These are phyloP conservation scores for Prionchulus punctatus DNA, from an alignment of 2,888 invertebrate species.

Conservation along the genomic window DNA sequence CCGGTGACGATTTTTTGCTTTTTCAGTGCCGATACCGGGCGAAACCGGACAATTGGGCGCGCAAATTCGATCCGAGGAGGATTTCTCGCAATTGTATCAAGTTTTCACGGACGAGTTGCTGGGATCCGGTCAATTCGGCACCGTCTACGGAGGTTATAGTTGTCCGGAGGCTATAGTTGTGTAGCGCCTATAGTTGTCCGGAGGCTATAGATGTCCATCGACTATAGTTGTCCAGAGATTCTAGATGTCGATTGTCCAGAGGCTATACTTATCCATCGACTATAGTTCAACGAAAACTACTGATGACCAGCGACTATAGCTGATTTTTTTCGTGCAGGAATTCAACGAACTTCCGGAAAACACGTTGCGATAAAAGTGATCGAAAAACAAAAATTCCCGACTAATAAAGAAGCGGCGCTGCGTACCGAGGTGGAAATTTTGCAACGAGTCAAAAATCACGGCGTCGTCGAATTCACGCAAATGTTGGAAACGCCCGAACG, in stretches of 20 bases:
- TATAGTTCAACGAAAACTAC: too few species aligned
- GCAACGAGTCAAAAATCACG: constrained; percentile 39
- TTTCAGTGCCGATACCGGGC: constrained; percentile 13
- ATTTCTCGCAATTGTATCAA: constrained; percentile 89
- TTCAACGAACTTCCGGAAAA: constrained; percentile 57
- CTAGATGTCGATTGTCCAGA: too few species aligned
- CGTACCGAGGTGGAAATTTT: constrained; percentile 96
- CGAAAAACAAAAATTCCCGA: constrained; percentile 91
- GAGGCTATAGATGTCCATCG: too few species aligned
- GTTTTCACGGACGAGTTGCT: constrained; percentile 91
- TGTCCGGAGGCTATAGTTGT: too few species aligned
- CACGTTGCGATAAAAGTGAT: constrained; percentile 93
- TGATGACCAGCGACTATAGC: too few species aligned
- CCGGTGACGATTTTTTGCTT: background rate
- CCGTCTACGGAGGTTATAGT: constrained; percentile 76
- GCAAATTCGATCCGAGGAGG: constrained; percentile 37
- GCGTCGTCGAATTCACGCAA: constrained; percentile 71
- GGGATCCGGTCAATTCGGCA: constrained; percentile 96
- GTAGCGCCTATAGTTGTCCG: too few species aligned
- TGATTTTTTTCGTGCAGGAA: constrained; percentile 37
- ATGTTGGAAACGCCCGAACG: constrained; percentile 94
- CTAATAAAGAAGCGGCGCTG: constrained; percentile 93
- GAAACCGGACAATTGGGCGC: constrained; percentile 27
- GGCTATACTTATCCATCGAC: too few species aligned
- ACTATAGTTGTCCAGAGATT: too few species aligned